These are phyloP conservation scores for Umimayanthus kanabou DNA, from an alignment of 92 coral and sea anemone species.

Conservation along the genomic window DNA sequence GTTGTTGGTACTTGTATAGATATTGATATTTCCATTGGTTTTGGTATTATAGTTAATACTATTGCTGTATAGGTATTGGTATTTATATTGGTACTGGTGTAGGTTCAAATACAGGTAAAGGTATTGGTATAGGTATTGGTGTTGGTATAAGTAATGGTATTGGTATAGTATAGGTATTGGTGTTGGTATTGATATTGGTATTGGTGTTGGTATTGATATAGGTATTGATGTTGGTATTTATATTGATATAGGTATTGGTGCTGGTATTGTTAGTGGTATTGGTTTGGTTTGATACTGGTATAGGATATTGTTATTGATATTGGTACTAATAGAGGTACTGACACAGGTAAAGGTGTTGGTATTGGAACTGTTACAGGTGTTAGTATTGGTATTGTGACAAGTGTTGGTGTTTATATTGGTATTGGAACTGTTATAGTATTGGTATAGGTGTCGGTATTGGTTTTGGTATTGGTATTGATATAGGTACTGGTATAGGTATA, in stretches of 20 bases:
- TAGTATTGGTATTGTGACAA: neutral
- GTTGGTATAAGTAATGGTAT: neutral
- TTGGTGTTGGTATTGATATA: neutral
- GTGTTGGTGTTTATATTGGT: no score
- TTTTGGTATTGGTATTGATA: neutral
- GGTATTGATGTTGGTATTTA: neutral
- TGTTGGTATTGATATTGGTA: neutral
- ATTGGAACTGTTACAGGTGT: neutral
- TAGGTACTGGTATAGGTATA: no score
- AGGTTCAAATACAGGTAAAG: neutral
- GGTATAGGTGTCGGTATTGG: neutral
- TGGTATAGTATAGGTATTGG: neutral
- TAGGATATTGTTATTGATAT: neutral
- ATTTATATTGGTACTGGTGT: neutral
- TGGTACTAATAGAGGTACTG: neutral
- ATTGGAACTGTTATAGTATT: neutral
- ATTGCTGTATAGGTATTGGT: neutral
- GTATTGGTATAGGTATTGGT: neutral
- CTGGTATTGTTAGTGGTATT: neutral
- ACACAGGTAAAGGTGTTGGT: no score
- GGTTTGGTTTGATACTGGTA: neutral
- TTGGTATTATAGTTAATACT: no score
- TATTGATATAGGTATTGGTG: neutral
- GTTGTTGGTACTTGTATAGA: neutral
- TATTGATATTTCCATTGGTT: neutral